phyloP scores from a whole-genome alignment of 1,140 invertebrate species.

The Drosophila suzukii region DNA sequence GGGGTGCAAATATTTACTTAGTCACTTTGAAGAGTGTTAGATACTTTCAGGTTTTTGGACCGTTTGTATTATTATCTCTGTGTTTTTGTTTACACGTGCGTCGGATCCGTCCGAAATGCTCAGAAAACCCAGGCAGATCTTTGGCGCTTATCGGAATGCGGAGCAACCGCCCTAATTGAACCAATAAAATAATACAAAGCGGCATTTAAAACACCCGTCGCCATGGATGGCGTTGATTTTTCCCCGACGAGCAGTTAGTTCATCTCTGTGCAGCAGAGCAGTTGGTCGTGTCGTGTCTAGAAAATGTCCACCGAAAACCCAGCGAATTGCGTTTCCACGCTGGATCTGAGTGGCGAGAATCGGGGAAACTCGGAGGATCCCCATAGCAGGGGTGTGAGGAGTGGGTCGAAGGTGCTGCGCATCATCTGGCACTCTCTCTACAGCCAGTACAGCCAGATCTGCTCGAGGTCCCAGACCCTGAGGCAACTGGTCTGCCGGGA shows the following conservation, averaged over 20 bases:
- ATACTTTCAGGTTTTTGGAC: constrained; percentile 13
- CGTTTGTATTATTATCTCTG: constrained; percentile 3
- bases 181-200: constrained; percentile 80
- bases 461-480: constrained; percentile 59
- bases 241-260: constrained; percentile 62
- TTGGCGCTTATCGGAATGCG: constrained; percentile 56
- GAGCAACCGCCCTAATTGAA: constrained; percentile 66
- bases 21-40: constrained; percentile 3
- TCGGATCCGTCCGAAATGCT: constrained; percentile 19
- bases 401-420: constrained; percentile 71
- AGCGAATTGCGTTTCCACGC: constrained; percentile 58
- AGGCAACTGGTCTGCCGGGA: constrained; percentile 71
- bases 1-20: constrained; percentile 41
- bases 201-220: constrained; percentile 66
- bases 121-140: constrained; percentile 29
- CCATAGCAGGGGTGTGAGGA: constrained; percentile 23
- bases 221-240: constrained; percentile 60
- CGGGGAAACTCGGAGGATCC: constrained; percentile 6
- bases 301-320: constrained; percentile 50
- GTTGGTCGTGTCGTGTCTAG: constrained; percentile 38
- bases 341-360: constrained; percentile 57
- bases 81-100: constrained; percentile 59
- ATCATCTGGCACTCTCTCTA: constrained; percentile 76
- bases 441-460: constrained; percentile 69
- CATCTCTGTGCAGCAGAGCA: constrained; percentile 59